Evolutionary conservation across 2,113 vertebrate species (phyloP).

Genomic region (Melanotaenia duboulayi): DNA sequence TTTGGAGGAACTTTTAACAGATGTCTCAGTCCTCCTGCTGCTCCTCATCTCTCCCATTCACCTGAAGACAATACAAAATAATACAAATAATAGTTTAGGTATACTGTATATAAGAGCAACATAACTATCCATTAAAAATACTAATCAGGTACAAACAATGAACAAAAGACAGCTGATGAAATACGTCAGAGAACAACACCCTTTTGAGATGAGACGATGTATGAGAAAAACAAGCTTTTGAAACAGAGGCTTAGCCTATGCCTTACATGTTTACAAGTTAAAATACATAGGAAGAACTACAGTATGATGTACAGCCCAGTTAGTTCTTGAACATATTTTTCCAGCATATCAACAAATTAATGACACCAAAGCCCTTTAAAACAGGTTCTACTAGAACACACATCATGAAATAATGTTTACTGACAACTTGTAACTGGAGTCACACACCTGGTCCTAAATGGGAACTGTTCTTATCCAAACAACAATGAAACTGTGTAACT

Average conservation of each 20-base stretch:
- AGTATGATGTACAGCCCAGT: background rate
- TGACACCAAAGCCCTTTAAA: conserved; percentile 39
- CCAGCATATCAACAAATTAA: background rate
- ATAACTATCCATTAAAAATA: background rate
- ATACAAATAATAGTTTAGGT: background rate
- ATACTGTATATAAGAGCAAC: background rate
- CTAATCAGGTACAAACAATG: background rate
- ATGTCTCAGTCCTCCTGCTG: conserved; percentile 82
- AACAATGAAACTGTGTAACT: background rate
- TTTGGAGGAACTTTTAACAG: conserved; percentile 80
- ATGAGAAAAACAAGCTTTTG: background rate
- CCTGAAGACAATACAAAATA: conserved; percentile 63
- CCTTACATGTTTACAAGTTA: background rate
- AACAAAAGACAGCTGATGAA: background rate
- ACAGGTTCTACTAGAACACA: conserved; percentile 53
- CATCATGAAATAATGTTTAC: conserved; percentile 54
- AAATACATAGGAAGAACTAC: background rate
- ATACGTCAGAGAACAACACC: background rate
- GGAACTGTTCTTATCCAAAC: background rate
- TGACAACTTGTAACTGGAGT: conserved; percentile 31
- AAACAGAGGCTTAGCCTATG: background rate
- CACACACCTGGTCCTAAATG: background rate
- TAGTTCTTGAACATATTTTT: background rate
- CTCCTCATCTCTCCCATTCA: conserved; percentile 88
- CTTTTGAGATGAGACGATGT: background rate